Percentiles rank a stretch among this genome's conserved stretches.
These are phyloP conservation scores for Lutjanus argentimaculatus DNA, from an alignment of 2,797 vertebrate genomes.

Conservation along the genomic window DNA sequence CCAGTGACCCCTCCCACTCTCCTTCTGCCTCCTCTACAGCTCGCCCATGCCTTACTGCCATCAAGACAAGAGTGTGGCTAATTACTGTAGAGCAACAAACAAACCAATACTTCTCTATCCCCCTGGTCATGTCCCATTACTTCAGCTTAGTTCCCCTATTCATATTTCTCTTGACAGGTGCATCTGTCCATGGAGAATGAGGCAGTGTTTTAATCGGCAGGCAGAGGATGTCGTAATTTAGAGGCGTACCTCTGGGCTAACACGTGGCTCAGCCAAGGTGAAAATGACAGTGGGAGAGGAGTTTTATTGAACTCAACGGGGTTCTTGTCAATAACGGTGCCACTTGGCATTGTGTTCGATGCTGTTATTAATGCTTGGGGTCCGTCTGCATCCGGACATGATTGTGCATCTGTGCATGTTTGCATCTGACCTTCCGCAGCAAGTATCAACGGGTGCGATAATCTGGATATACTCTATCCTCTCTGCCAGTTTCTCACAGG, in stretches of 20 bases:
- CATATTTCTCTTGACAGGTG: slow-evolving; percentile 82
- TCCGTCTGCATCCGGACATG: slow-evolving; percentile 35
- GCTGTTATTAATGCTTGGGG: slow-evolving; percentile 57
- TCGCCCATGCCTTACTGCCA: slow-evolving; percentile 50
- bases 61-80: slow-evolving; percentile 66
- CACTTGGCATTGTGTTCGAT: slow-evolving; percentile 49
- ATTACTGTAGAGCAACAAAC: slow-evolving; percentile 77
- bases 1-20: slow-evolving; percentile 42
- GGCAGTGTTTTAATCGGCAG: slow-evolving; percentile 67
- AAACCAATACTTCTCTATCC: slow-evolving; percentile 75
- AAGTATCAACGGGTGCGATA: slow-evolving; percentile 14
- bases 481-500: slow-evolving; percentile 43
- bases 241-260: slow-evolving; percentile 71
- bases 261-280: slow-evolving; percentile 76
- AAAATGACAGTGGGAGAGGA: slow-evolving; percentile 69
- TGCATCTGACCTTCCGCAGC: slow-evolving; percentile 45
- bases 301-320: slow-evolving; percentile 73
- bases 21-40: slow-evolving; percentile 35
- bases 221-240: slow-evolving; percentile 78
- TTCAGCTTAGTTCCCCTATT: slow-evolving; percentile 72
- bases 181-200: slow-evolving; percentile 80
- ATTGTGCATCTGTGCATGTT: slow-evolving; percentile 42
- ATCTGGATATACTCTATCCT: slow-evolving; percentile 41
- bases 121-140: slow-evolving; percentile 83
- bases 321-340: slow-evolving; percentile 69